Evolutionary conservation across 2,113 vertebrate genomes (phyloP), one percentile per base, ranked within the genome.

Genomic region (Bagarius yarrelli): DNA sequence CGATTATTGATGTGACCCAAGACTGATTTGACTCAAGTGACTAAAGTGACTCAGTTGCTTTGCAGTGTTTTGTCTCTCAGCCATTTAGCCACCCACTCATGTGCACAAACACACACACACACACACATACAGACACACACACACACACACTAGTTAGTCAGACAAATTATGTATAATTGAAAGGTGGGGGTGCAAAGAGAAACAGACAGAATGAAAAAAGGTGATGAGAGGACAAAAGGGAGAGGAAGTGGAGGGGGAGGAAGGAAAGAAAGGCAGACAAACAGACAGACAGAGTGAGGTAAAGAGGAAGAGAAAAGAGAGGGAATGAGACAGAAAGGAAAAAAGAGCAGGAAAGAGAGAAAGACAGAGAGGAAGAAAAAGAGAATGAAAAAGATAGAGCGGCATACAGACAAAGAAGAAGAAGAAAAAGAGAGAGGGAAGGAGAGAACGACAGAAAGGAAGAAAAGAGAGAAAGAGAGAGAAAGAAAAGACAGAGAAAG

Each of bases 161-260:
- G 70, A 50, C 27, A 75, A 81, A 86, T 81, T 81, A 44, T 70
- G 78, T 27, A 72, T 60, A 60, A 84, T 83, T 89, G 71, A 76
- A 87, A 88, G 83, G 90, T 90, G 73, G 32, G 81, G 13, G 8
- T 78, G 69, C 56, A 34, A 52, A 5, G n/a, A 23, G 53, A 66
- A 66, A 80, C 56, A 56, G 30, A 81, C 79, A 80, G 76, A 71
- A 25, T 8, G 57, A 59, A 23, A 23, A 59, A 59, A n/a, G 23
- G 56, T n/a, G 23, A 16, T 64, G 14, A 76, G 14, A 59, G 64
- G 73, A 74, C 70, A 86, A 81, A 84, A 61, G 32, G 60, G 44
- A 60, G 30, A 53, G 59, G 32, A 32, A 56, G n/a, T 19, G 19
- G 9, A 78, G 8, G 57, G 23, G 40, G 47, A 55, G n/a, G 79